phyloP scores from a whole-genome alignment of 1,140 invertebrate species.

The Nephotettix cincticeps region DNA sequence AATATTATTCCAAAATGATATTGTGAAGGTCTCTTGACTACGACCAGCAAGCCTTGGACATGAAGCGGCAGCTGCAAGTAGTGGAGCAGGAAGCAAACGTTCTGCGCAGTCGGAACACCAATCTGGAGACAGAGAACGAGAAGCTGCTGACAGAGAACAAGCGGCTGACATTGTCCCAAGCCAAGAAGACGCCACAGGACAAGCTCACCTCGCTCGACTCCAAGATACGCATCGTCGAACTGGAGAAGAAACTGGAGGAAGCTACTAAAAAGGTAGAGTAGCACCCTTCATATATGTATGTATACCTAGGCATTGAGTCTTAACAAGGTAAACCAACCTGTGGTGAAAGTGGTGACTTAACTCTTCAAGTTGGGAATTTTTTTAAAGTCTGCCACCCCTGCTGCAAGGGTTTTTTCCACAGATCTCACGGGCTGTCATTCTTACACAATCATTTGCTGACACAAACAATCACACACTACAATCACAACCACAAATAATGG shows the following conservation, averaged over 20 bases:
- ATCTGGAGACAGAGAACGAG: slow-evolving; percentile 72
- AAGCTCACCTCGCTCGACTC: slow-evolving; percentile 44
- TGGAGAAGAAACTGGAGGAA: slow-evolving; percentile 65
- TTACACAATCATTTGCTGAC: no score
- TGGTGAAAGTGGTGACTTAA: no score
- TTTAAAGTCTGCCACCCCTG: no score
- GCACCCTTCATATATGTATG: no score
- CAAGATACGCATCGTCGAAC: slow-evolving; percentile 58
- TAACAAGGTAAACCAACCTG: no score
- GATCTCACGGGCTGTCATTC: no score
- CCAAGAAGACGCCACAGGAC: slow-evolving; percentile 46
- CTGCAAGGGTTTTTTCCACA: no score
- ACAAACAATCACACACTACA: no score
- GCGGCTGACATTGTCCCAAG: slow-evolving; percentile 56
- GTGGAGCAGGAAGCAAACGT: slow-evolving; percentile 70
- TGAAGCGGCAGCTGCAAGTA: slow-evolving; percentile 69
- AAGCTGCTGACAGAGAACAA: slow-evolving; percentile 70
- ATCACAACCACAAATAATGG: no score
- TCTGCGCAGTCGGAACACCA: slow-evolving; percentile 61
- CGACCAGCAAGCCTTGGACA: slow-evolving; percentile 62
- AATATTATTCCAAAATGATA: no score
- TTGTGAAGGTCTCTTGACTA: slow-evolving; percentile 58
- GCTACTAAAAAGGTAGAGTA: slow-evolving; percentile 56
- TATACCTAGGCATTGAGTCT: no score
- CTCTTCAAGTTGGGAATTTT: no score